Percentiles rank a stretch among this genome's conserved stretches.
Conservation (phyloP, 30 jellyfish, hydroid and myxozoan genomes). For the Cassiopea andromeda region DNA sequence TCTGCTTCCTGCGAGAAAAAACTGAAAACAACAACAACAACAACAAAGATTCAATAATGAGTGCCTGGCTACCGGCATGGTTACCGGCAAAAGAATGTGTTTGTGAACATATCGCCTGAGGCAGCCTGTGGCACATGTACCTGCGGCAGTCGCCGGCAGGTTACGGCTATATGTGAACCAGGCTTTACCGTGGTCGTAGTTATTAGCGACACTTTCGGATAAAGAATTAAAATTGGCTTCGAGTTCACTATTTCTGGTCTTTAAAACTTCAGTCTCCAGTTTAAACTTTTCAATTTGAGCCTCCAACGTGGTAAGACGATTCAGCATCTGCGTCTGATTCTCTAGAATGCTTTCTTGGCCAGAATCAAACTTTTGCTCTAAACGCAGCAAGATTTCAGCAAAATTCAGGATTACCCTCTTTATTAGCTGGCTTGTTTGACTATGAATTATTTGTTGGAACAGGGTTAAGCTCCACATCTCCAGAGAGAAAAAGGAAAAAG, state of each 20-base stretch:
- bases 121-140: too few relatives aligned
- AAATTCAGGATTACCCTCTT: not conserved
- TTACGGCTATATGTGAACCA: too few relatives aligned
- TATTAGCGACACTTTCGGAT: too few relatives aligned
- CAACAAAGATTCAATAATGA: too few relatives aligned
- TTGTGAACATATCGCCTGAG: too few relatives aligned
- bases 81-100: too few relatives aligned
- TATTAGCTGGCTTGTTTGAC: not conserved
- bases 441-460: not conserved
- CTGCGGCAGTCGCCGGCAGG: too few relatives aligned
- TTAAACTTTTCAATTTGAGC: not conserved
- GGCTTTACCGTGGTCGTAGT: too few relatives aligned
- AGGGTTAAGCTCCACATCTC: conserved; percentile 13
- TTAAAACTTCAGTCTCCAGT: not conserved
- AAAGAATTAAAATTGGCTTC: too few relatives aligned
- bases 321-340: not conserved
- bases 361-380: not conserved
- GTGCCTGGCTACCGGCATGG: too few relatives aligned
- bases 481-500: conserved; percentile 7
- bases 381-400: conserved; percentile 1
- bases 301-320: not conserved
- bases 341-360: conserved; percentile 4
- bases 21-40: too few relatives aligned
- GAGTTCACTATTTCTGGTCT: not conserved
- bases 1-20: too few relatives aligned